A percentile compares a stretch with the other conserved stretches of the same genome.
Conservation (phyloP, 2,797 vertebrate genomes). For the Falco concolor region DNA sequence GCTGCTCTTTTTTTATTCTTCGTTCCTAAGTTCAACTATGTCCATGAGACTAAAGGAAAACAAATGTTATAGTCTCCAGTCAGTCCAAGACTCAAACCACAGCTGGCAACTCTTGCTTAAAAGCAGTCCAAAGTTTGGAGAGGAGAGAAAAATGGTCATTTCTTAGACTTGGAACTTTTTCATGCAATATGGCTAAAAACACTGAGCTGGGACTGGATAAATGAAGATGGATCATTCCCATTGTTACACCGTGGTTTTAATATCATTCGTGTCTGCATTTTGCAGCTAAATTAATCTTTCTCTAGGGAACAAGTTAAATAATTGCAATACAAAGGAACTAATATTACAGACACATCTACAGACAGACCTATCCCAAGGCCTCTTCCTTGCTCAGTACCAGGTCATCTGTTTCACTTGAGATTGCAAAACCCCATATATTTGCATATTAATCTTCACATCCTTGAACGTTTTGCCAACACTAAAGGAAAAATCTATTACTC, state of each 20-base stretch:
- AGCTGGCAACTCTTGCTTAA: slow-evolving; percentile 1
- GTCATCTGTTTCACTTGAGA: neutral
- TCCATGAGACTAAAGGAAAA: slow-evolving; percentile 49
- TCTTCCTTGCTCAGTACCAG: neutral
- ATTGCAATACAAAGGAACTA: neutral
- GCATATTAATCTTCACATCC: neutral
- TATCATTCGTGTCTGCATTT: neutral
- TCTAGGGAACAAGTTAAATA: neutral
- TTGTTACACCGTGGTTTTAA: neutral
- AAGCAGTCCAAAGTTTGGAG: neutral
- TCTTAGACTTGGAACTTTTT: neutral
- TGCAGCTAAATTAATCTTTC: neutral
- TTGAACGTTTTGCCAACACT: neutral
- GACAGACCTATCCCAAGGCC: neutral
- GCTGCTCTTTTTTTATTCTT: neutral
- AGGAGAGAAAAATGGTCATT: neutral
- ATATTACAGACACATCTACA: neutral
- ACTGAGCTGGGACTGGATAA: neutral
- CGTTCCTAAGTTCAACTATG: slow-evolving; percentile 13
- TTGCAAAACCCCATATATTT: neutral
- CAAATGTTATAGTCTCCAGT: slow-evolving; percentile 24
- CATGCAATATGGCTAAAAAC: neutral
- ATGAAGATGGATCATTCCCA: neutral
- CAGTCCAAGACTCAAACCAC: neutral
- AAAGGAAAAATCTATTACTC: neutral